phyloP scores from a whole-genome alignment of 2,113 vertebrate species.

The Callocephalon fimbriatum region DNA sequence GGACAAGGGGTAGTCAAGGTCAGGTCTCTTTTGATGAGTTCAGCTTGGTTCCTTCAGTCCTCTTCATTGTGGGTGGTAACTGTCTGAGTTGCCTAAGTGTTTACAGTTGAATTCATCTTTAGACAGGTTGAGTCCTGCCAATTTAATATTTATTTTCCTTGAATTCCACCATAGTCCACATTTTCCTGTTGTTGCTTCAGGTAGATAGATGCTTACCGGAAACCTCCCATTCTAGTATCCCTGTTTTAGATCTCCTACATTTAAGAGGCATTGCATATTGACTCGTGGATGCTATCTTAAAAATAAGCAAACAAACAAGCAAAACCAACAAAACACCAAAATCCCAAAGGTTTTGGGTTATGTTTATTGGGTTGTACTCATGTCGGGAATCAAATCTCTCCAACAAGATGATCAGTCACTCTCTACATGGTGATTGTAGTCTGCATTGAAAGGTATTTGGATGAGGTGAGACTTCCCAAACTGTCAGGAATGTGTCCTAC shows the following conservation, averaged over 20 bases:
- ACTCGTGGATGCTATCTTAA: neutral
- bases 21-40: constrained; percentile 35
- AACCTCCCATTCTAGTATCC: neutral
- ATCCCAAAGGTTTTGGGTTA: neutral
- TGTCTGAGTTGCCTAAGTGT: neutral
- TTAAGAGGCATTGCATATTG: neutral
- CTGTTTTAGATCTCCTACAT: neutral
- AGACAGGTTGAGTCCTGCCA: constrained; percentile 42
- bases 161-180: neutral
- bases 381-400: neutral
- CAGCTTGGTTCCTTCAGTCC: neutral
- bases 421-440: neutral
- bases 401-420: neutral
- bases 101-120: constrained; percentile 36
- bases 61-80: constrained; percentile 46
- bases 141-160: constrained; percentile 10
- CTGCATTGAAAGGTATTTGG: neutral
- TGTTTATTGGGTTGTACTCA: neutral
- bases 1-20: neutral
- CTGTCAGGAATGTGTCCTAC: neutral
- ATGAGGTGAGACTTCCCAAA: neutral
- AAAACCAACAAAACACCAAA: neutral
- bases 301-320: neutral
- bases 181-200: neutral
- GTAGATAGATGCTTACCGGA: neutral